Evolutionary conservation across 2,113 vertebrate species (phyloP), one percentile per base, ranked within the genome.

Genomic region (Phyllopteryx taeniolatus): DNA sequence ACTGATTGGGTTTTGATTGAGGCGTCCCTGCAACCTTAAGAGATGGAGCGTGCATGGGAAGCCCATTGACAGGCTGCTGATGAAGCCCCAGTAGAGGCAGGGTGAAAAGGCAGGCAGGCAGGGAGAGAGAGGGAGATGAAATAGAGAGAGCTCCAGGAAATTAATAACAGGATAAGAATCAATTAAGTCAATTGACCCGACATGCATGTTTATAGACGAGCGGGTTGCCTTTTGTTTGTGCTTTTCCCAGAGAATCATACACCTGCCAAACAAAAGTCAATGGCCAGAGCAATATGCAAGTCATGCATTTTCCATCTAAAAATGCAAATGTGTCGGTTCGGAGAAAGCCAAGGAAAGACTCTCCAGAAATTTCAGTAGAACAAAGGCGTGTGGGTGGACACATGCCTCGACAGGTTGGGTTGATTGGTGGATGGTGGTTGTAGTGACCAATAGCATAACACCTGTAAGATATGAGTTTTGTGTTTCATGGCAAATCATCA

Each of bases 61-160:
- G 83, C 88, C 76, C 91, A 93, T 93, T 91, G 92, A 92, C 91
- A 88, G 89, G 86, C 83, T 91, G 88, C 86, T 91, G 91, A 93
- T 92, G 90, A 90, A 92, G 92, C 83, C 78, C 72, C 35, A 74
- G 72, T 83, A 79, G 87, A 81, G 79, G 76, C 59, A 76, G 77
- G 70, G 66, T 27, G 64, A 73, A 63, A 68, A 31, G 74, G 67
- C 8, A 68, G 63, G 8, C 59, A 76, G 71, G 72, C 19, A 27
- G 70, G 69, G 80, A 77, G 64, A 49, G 82, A 76, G 79, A 75
- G 82, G 54, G 42, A 71, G 27, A 57, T 8, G 22, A 11, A 51
- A 61, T 68, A 73, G 74, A 86, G 83, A 62, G 63, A 83, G 75
- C 60, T 27, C 46, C 64, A 74, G 87, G 83, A 89, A 92, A 92